phyloP scores from a whole-genome alignment of 2,888 invertebrate genomes.

The Maniola hyperantus region DNA sequence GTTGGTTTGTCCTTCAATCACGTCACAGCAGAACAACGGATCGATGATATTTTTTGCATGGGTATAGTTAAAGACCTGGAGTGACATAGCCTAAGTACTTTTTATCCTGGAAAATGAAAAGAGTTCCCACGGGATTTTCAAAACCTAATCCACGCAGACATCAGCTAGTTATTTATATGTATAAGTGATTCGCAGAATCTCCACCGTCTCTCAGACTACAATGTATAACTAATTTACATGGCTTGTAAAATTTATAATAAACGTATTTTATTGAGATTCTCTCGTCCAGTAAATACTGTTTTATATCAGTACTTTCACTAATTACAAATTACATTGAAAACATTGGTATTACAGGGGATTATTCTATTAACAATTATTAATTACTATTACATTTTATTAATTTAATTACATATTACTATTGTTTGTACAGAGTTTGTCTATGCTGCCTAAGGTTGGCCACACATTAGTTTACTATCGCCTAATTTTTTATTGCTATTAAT shows the following conservation, averaged over 20 bases:
- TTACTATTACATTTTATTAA: not conserved
- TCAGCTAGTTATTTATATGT: no score
- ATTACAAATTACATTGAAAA: not conserved
- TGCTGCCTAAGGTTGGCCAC: not conserved
- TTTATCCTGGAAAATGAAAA: no score
- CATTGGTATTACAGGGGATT: conserved; percentile 2
- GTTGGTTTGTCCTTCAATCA: no score
- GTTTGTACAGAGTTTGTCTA: conserved; percentile 11
- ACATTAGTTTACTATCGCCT: not conserved
- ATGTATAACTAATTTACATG: conserved; percentile 28
- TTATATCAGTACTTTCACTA: conserved; percentile 5
- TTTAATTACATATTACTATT: not conserved
- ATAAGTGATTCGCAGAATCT: not conserved
- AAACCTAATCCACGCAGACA: no score
- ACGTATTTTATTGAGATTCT: conserved; percentile 29
- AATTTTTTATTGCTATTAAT: no score
- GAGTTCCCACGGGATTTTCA: no score
- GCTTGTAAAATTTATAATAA: conserved; percentile 29
- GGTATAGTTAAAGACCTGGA: no score
- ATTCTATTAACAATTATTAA: conserved; percentile 5
- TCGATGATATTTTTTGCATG: no score
- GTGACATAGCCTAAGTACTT: no score
- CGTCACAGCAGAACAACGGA: no score
- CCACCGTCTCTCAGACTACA: conserved; percentile 16
- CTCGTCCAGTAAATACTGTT: conserved; percentile 35